Base-by-base conservation (phyloP, 2,113 vertebrate genomes). In the Cariama cristata region DNA sequence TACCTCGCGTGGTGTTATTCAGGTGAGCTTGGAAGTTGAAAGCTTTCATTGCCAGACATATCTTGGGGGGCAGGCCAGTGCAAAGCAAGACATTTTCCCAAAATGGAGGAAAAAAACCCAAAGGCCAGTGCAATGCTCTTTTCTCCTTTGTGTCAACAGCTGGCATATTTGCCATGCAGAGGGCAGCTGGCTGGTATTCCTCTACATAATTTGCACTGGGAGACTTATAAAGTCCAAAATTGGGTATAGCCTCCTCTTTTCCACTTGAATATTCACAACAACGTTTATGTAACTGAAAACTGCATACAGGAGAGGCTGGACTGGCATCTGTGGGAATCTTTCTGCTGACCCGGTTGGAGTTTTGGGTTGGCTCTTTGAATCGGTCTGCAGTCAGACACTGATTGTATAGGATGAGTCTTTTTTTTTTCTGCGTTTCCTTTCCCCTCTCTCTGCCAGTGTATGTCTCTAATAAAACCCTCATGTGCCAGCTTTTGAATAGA, bases 21-120 rank as follows among this genome's bases (percentile, higher is more conserved):
- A 88, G 86, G 82, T 88, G 88, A 80, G 60, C 22, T 26, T 91
- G 44, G 56, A 90, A 67, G 67, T 80, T 87, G 96, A 93, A 93
- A 92, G 33, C 28, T 96, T 91, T 86, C 44, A 38, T 42, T 91
- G 33, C 59, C 79, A 21, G 40, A 5, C 3, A 5, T 67, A 75
- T 38, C 35, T 88, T 58, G 72, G 27, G 40, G 45, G 27, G 53
- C 52, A 93, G 79, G 63, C 40, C 75, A 83, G 20, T 28, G 58
- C 30, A 42, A 53, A 88, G 77, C 9, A 79, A 75, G 38, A 38
- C 38, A 38, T 38, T 49, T 92, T 92, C 62, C 24, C 71, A 42
- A 92, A 88, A 74, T 32, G 42, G 59, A 90, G 75, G 40, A 69
- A 60, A 86, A 64, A 56, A 3, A 0, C 14, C 22, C 44, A 79